Conservation (phyloP, 2,113 vertebrate genomes). For the Turdus rufiventris region DNA sequence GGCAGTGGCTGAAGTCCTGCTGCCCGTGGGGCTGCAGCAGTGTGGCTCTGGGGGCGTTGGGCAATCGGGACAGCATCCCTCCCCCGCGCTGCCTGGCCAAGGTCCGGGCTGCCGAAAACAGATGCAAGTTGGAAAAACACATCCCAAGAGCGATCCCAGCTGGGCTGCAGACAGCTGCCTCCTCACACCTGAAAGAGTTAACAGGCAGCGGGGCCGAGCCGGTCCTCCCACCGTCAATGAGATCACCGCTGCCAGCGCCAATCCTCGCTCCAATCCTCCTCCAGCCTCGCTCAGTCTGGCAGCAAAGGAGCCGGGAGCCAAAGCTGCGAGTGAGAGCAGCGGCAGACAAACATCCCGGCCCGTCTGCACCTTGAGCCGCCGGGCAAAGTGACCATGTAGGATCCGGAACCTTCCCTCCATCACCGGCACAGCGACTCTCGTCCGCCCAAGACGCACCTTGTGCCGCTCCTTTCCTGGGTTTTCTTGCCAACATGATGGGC, state of each 20-base stretch:
- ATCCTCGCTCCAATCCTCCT: background rate
- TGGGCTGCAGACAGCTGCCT: background rate
- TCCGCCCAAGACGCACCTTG: background rate
- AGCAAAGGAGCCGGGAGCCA: conserved; percentile 27
- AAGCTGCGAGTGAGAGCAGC: conserved; percentile 38
- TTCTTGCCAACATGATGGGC: conserved; percentile 75
- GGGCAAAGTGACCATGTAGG: conserved; percentile 56
- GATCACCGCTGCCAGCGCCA: conserved; percentile 21
- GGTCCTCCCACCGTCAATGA: conserved; percentile 49
- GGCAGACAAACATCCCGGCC: background rate
- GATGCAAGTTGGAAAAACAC: background rate
- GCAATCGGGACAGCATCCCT: background rate
- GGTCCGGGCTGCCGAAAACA: rapidly evolving
- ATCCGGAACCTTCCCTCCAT: background rate
- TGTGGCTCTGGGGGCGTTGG: background rate
- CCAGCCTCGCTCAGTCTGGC: background rate
- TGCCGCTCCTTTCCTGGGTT: conserved; percentile 41
- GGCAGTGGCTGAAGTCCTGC: rapidly evolving
- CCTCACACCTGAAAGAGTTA: conserved; percentile 35
- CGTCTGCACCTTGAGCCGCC: rapidly evolving
- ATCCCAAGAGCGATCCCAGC: background rate
- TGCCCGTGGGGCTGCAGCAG: background rate
- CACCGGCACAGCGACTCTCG: background rate
- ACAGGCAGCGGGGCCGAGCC: background rate
- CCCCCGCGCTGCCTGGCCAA: background rate